Evolutionary conservation across 2,113 vertebrate species (phyloP).

Genomic region (Bubalus kerabau): DNA sequence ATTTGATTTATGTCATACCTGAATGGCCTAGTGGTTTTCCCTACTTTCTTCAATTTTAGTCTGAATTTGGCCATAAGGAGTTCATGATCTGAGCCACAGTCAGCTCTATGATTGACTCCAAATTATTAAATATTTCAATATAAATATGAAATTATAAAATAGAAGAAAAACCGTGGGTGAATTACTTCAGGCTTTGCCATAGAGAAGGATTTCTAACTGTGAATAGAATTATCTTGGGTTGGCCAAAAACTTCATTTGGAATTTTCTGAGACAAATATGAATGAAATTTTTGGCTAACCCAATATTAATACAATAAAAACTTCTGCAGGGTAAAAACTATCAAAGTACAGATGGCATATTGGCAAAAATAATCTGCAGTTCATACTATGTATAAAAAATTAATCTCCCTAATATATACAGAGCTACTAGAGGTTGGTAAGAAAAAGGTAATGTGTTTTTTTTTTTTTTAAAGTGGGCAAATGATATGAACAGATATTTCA

Average conservation of each 20-base stretch:
- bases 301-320: neutral
- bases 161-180: neutral
- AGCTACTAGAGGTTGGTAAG: neutral
- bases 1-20: neutral
- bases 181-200: neutral
- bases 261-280: neutral
- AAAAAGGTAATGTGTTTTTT: neutral
- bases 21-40: neutral
- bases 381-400: neutral
- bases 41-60: neutral
- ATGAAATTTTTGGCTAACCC: neutral
- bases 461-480: neutral
- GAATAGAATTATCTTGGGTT: neutral
- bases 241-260: neutral
- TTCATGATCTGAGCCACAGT: neutral
- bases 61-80: neutral
- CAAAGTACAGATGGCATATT: neutral
- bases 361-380: neutral
- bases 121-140: neutral
- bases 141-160: slow-evolving; percentile 11
- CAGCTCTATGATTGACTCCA: neutral
- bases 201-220: neutral
- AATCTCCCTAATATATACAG: neutral
- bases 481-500: neutral
- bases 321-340: neutral